These are phyloP conservation scores for Temnothorax nylanderi DNA, from an alignment of 1,140 invertebrate genomes.

Conservation along the genomic window DNA sequence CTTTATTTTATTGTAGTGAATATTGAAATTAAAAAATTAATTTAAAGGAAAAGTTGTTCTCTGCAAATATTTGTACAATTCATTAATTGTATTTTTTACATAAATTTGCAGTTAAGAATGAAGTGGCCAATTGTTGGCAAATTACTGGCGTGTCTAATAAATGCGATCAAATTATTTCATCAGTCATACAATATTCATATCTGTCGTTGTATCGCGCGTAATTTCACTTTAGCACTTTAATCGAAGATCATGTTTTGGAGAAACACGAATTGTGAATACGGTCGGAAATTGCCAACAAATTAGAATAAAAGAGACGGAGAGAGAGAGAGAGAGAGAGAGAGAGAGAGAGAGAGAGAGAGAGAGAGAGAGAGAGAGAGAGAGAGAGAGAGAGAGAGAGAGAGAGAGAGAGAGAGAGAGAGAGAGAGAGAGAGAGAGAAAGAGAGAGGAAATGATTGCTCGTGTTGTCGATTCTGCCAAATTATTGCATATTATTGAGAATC, in stretches of 20 bases:
- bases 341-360: conserved; percentile 62
- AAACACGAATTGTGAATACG: conserved; percentile 57
- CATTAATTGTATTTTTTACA: not conserved
- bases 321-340: conserved; percentile 59
- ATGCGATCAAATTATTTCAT: conserved; percentile 26
- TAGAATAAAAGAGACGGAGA: conserved; percentile 51
- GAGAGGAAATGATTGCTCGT: conserved; percentile 67
- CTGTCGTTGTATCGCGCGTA: conserved; percentile 31
- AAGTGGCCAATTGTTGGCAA: conserved; percentile 53
- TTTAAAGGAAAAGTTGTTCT: not conserved
- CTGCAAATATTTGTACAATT: not conserved
- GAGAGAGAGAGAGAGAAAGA: conserved; percentile 58
- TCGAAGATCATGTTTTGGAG: conserved; percentile 46
- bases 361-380: conserved; percentile 55
- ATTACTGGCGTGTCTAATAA: not conserved
- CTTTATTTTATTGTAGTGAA: not conserved
- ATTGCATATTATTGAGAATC: conserved; percentile 53
- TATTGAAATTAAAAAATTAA: conserved; percentile 4
- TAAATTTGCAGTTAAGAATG: not conserved
- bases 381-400: conserved; percentile 59
- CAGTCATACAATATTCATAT: conserved; percentile 10
- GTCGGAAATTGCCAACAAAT: conserved; percentile 67
- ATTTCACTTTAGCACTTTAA: conserved; percentile 44
- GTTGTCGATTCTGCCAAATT: conserved; percentile 54
- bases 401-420: conserved; percentile 60